Conservation (phyloP, 2,797 vertebrate species). For the Gastrophryne carolinensis region DNA sequence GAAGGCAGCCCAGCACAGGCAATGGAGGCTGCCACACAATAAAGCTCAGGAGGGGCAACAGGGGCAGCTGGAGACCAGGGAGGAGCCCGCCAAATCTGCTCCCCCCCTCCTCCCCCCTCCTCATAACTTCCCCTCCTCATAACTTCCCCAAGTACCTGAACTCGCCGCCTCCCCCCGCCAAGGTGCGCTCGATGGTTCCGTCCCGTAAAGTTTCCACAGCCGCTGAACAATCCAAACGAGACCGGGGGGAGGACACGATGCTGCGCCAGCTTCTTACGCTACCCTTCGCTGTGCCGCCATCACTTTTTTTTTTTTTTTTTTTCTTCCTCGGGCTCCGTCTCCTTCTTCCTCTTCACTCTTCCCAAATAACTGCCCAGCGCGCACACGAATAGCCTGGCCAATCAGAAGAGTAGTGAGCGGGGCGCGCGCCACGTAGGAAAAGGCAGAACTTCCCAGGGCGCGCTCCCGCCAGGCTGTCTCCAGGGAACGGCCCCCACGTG, state of each 20-base stretch:
- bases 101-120: not conserved
- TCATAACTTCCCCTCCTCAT: slow-evolving; percentile 7
- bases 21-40: not conserved
- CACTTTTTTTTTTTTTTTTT: slow-evolving; percentile 6
- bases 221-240: not conserved
- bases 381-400: slow-evolving; percentile 31
- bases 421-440: not conserved
- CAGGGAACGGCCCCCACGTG: not conserved
- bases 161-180: not conserved
- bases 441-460: slow-evolving; percentile 20
- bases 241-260: not conserved
- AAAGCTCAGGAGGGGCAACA: not conserved
- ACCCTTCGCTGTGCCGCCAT: not conserved
- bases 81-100: not conserved
- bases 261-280: not conserved
- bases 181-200: not conserved
- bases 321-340: not conserved
- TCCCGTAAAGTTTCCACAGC: not conserved
- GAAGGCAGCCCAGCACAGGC: slow-evolving; percentile 11
- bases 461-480: not conserved
- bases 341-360: slow-evolving; percentile 2
- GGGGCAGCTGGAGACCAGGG: not conserved
- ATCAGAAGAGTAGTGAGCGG: not conserved
- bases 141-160: slow-evolving; percentile 47
- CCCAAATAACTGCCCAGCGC: slow-evolving; percentile 29